Conservation (phyloP, 2,888 invertebrate species). For the Micoletzkya japonica region DNA sequence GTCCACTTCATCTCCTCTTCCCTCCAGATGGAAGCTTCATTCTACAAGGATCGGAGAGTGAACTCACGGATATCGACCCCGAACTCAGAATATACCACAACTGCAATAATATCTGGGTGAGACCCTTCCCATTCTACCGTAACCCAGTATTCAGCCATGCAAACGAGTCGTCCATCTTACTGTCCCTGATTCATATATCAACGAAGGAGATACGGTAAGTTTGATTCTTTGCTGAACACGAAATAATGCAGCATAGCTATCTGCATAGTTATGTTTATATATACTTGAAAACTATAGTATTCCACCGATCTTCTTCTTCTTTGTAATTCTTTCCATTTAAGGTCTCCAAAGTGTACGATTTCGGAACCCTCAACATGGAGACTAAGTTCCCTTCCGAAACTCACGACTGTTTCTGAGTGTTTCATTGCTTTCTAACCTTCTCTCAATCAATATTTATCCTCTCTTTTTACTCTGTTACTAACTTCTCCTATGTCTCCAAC, state of each 20-base stretch:
- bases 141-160: slow-evolving; percentile 2
- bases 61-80: slow-evolving; percentile 16
- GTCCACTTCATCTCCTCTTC: too few species aligned
- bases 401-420: not conserved
- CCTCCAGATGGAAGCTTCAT: not conserved
- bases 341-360: slow-evolving; percentile 6
- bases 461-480: not conserved
- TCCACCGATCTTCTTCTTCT: not conserved
- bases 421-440: not conserved
- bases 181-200: slow-evolving; percentile 1
- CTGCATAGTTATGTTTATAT: too few species aligned
- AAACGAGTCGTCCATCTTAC: slow-evolving; percentile 7
- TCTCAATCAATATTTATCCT: not conserved
- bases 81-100: slow-evolving; percentile 12
- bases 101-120: slow-evolving; percentile 11
- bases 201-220: slow-evolving; percentile 10
- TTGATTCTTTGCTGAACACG: too few species aligned
- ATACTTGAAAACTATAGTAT: too few species aligned
- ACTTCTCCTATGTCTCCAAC: not conserved
- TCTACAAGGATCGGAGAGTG: slow-evolving; percentile 1
- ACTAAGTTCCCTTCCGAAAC: slow-evolving; percentile 1
- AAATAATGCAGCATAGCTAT: too few species aligned
- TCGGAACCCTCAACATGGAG: slow-evolving; percentile 5
- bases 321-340: not conserved
- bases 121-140: too few species aligned